Base-by-base conservation (phyloP, 2,888 invertebrate species). In the Athalia circularis region DNA sequence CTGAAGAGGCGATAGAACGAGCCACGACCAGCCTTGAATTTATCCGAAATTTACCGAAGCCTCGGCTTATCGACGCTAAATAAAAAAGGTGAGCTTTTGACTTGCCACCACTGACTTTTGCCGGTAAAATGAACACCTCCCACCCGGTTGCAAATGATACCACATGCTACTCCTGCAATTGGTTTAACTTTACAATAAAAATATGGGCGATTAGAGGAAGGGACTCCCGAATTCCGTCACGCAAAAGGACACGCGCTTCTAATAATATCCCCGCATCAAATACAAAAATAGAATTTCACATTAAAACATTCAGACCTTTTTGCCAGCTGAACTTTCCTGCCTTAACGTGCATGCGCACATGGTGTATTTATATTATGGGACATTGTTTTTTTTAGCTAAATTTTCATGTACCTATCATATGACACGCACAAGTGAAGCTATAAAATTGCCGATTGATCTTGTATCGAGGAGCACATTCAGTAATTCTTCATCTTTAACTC, bases 231-330 rank as follows among this genome's bases (percentile, higher is more conserved):
- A 75, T 72, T 72, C 59, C 15, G 62, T 29, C 29, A 29, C 29
- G 29, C 29, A 29, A 29, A 29, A 29, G 29, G 29, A 75, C 61
- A 75, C 62, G 48, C 8, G 47, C 50, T 62, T 62, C 62, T 75
- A 75, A 75, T 62, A 62, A 75, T 75, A 75, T 62, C 61, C 62
- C 15, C 62, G 75, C 75, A 75, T 75, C 75, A 75, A 75, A 75
- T n/a, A 62, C 75, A 48, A 75, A 75, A 75, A 75, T 75, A 75
- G 75, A 75, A 75, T 75, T 64, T 64, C 29, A 75, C 75, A 47
- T 62, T 75, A 62, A 74, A 74, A 57, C 68, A 54, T 11, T 43
- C 50, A 52, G 43, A 50, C 5, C 9, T 15, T 29, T 67, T 13
- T 1, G 6, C 45, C 43, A 13, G 11, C 64, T 1, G 8, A 8